Conservation (phyloP, 2,888 invertebrate genomes). For the Nephrotoma flavescens region DNA sequence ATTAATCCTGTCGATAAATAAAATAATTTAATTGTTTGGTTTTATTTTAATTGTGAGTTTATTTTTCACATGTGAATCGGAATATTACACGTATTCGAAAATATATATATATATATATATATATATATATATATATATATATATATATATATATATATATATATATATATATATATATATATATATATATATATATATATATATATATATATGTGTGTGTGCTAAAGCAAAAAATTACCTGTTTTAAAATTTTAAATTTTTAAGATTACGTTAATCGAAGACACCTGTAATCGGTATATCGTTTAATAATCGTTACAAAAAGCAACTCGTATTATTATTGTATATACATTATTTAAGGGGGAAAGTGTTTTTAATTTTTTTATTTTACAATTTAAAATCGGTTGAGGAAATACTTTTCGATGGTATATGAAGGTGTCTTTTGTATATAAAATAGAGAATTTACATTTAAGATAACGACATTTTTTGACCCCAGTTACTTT, state of each 20-base stretch:
- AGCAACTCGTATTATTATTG: neutral
- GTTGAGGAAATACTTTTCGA: neutral
- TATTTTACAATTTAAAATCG: neutral
- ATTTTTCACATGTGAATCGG: too few relatives aligned
- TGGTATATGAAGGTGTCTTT: neutral
- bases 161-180: neutral
- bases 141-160: neutral
- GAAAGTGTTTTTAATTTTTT: neutral
- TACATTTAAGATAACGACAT: neutral
- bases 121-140: neutral
- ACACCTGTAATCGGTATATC: neutral
- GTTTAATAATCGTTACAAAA: neutral
- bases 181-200: neutral
- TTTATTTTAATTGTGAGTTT: too few relatives aligned
- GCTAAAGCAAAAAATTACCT: too few relatives aligned
- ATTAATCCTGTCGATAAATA: too few relatives aligned
- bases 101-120: neutral
- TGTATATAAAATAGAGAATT: neutral
- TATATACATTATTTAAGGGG: neutral
- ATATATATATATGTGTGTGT: neutral
- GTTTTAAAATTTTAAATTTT: too few relatives aligned
- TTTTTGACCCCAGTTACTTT: neutral
- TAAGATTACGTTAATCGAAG: neutral
- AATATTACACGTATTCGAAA: too few relatives aligned
- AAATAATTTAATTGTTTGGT: too few relatives aligned